Percentiles rank a stretch among this genome's conserved stretches.
phyloP scores from a whole-genome alignment of 92 coral and sea anemone genomes.

The Diadumene lineata region DNA sequence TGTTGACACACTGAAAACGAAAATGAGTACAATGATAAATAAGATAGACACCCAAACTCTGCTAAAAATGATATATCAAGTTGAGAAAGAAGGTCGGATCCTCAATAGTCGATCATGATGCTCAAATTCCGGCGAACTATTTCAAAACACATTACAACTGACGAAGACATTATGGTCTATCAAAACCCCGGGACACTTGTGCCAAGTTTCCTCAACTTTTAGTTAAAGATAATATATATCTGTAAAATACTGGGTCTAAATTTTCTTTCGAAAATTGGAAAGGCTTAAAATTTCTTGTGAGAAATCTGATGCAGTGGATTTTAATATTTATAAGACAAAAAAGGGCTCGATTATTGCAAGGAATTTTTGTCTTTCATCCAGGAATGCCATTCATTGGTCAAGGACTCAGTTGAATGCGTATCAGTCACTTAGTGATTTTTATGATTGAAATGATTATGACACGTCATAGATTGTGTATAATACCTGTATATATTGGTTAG shows the following conservation, averaged over 20 bases:
- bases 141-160: too few species aligned
- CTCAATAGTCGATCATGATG: too few species aligned
- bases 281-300: not conserved
- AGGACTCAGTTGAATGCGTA: not conserved
- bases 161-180: not conserved
- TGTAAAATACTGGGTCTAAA: slow-evolving; percentile 1
- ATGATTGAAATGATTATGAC: slow-evolving; percentile 11
- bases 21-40: too few species aligned
- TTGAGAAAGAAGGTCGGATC: too few species aligned
- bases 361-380: slow-evolving; percentile 3
- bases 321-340: not conserved
- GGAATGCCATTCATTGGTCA: not conserved
- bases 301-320: not conserved
- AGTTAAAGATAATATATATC: slow-evolving; percentile 12
- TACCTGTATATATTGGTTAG: slow-evolving; percentile 19
- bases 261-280: not conserved
- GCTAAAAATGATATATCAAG: too few species aligned
- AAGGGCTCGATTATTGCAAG: not conserved
- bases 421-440: slow-evolving; percentile 1
- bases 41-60: too few species aligned
- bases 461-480: slow-evolving; percentile 11
- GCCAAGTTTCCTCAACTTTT: not conserved
- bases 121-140: too few species aligned
- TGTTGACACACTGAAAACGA: too few species aligned
- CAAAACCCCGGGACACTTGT: not conserved